A percentile compares a stretch with the other conserved stretches of the same genome.
These are phyloP conservation scores for Falco berigora DNA, from an alignment of 2,797 vertebrate genomes.

Conservation along the genomic window DNA sequence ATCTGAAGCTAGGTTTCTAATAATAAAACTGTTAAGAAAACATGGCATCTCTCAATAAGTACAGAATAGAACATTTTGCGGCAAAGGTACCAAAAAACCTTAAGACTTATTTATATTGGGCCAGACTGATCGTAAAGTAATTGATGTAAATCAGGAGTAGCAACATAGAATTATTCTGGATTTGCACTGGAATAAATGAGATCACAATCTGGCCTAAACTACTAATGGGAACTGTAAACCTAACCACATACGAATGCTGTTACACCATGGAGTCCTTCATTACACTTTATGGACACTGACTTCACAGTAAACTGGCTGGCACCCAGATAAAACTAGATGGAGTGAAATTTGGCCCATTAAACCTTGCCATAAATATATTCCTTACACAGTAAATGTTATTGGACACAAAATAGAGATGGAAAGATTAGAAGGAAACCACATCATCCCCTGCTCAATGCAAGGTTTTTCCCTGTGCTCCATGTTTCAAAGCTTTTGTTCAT, in stretches of 20 bases:
- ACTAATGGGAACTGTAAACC: slow-evolving; percentile 23
- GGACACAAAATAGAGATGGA: slow-evolving; percentile 38
- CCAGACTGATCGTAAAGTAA: background rate
- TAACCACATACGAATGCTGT: slow-evolving; percentile 13
- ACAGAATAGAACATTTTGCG: background rate
- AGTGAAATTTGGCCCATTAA: slow-evolving; percentile 33
- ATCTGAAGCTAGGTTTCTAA: slow-evolving; percentile 4
- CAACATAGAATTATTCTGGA: slow-evolving; percentile 22
- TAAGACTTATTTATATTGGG: background rate
- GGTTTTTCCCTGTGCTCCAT: background rate
- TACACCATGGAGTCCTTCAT: slow-evolving; percentile 26
- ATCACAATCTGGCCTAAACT: slow-evolving; percentile 48
- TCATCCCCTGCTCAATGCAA: background rate
- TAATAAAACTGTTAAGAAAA: background rate
- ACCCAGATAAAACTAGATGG: slow-evolving; percentile 23
- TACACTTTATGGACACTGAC: slow-evolving; percentile 47
- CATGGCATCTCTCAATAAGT: background rate
- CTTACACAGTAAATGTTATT: slow-evolving; percentile 13
- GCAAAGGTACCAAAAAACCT: background rate
- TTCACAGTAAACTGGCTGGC: slow-evolving; percentile 36
- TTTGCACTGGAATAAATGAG: slow-evolving; percentile 58
- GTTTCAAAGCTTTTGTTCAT: slow-evolving; percentile 24
- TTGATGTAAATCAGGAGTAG: slow-evolving; percentile 7
- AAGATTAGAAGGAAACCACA: slow-evolving; percentile 38
- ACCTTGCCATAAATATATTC: slow-evolving; percentile 29